Percentiles rank a stretch among this genome's conserved stretches.
These are phyloP conservation scores for Salticus scenicus DNA, from an alignment of 2,888 invertebrate species.

Conservation along the genomic window DNA sequence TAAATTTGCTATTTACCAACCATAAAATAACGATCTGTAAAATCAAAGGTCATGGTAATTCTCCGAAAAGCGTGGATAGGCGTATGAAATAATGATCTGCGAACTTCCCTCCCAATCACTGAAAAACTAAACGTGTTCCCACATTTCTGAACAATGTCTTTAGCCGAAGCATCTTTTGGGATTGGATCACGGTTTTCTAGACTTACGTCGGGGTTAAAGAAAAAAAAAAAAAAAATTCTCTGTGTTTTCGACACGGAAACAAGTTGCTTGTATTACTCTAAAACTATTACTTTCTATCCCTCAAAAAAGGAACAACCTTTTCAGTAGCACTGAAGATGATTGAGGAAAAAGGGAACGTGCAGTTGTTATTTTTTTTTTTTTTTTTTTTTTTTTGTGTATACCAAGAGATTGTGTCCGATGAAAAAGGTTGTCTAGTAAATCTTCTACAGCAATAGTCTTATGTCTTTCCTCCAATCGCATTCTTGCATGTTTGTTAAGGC, in stretches of 20 bases:
- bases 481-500: too few relatives aligned
- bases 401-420: too few relatives aligned
- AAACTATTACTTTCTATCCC: conserved; percentile 8
- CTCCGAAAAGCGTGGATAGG: neutral
- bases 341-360: neutral
- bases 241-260: neutral
- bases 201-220: conserved; percentile 10
- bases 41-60: conserved; percentile 6
- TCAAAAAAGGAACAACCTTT: too few relatives aligned
- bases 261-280: neutral
- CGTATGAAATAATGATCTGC: neutral
- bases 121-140: conserved; percentile 13
- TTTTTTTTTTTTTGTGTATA: too few relatives aligned
- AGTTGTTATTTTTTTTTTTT: too few relatives aligned
- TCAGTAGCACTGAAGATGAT: too few relatives aligned
- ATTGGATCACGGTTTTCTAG: conserved; percentile 14
- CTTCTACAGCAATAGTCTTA: too few relatives aligned
- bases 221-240: conserved; percentile 9
- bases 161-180: neutral
- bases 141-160: neutral
- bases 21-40: neutral
- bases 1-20: neutral
- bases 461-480: too few relatives aligned
- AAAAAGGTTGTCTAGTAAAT: too few relatives aligned
- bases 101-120: conserved; percentile 9